These are phyloP conservation scores for Psettodes erumei DNA, from an alignment of 2,113 vertebrate species.

Conservation along the genomic window DNA sequence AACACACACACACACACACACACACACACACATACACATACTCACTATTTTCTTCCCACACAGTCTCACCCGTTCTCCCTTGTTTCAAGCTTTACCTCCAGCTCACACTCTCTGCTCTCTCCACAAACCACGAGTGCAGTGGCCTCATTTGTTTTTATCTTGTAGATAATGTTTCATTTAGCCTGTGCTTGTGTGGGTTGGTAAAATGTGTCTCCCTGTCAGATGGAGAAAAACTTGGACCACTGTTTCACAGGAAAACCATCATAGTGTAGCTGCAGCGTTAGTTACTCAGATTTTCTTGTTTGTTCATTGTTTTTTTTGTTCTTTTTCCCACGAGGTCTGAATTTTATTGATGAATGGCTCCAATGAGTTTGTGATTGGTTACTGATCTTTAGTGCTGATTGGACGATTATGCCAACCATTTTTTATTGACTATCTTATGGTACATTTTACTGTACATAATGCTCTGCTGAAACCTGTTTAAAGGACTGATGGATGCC, in stretches of 20 bases:
- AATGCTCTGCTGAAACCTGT: constrained; percentile 1
- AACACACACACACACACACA: too few species aligned
- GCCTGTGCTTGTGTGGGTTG: constrained; percentile 22
- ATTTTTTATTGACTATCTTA: constrained; percentile 18
- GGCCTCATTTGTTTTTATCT: constrained; percentile 71
- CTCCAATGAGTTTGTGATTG: not conserved
- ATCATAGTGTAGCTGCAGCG: not conserved
- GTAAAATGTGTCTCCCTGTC: constrained; percentile 23
- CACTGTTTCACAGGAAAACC: too few species aligned
- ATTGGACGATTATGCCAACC: not conserved
- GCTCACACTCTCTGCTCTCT: constrained; percentile 26
- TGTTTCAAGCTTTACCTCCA: constrained; percentile 42
- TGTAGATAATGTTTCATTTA: constrained; percentile 54
- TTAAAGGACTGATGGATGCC: not conserved
- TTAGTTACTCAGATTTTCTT: constrained; percentile 19
- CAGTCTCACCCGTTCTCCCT: constrained; percentile 14
- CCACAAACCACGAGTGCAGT: constrained; percentile 44
- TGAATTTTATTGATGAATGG: not conserved
- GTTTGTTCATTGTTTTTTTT: not conserved
- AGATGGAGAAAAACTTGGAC: constrained; percentile 2
- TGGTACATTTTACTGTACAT: constrained; percentile 23
- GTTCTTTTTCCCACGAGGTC: not conserved
- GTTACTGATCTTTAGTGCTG: constrained; percentile 21
- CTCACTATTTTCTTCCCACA: constrained; percentile 47
- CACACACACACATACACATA: constrained; percentile 9